Conservation (phyloP, 2,797 vertebrate genomes). For the Oreonectes daqikongensis region DNA sequence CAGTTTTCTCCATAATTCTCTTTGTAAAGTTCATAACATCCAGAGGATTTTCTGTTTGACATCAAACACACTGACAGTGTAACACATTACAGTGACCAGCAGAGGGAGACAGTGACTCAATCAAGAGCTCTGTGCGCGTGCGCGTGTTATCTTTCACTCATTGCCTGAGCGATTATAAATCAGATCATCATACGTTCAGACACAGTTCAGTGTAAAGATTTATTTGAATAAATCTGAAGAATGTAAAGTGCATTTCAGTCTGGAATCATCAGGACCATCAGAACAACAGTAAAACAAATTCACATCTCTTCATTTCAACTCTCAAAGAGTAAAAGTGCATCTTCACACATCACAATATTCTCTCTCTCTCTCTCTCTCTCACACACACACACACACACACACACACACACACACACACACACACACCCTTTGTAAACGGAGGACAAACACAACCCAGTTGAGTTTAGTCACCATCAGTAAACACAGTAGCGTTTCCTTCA, state of each 20-base stretch:
- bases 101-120: not conserved
- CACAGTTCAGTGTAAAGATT: conserved; percentile 64
- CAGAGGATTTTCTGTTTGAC: too few relatives aligned
- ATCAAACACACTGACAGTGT: not conserved
- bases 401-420: too few relatives aligned
- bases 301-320: not conserved
- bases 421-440: too few relatives aligned
- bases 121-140: not conserved
- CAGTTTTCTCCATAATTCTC: too few relatives aligned
- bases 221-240: conserved; percentile 67
- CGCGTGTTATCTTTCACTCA: not conserved
- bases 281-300: not conserved
- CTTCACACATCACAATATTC: too few relatives aligned
- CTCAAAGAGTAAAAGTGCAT: not conserved
- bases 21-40: too few relatives aligned
- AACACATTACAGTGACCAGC: not conserved
- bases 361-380: too few relatives aligned
- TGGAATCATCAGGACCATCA: not conserved
- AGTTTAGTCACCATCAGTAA: too few relatives aligned
- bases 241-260: conserved; percentile 70
- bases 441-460: too few relatives aligned
- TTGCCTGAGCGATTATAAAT: not conserved
- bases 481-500: too few relatives aligned
- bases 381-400: too few relatives aligned
- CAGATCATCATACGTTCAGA: conserved; percentile 25